Percentiles rank a stretch among this genome's conserved stretches.
phyloP scores from a whole-genome alignment of 2,797 vertebrate species.

The Vultur gryphus region DNA sequence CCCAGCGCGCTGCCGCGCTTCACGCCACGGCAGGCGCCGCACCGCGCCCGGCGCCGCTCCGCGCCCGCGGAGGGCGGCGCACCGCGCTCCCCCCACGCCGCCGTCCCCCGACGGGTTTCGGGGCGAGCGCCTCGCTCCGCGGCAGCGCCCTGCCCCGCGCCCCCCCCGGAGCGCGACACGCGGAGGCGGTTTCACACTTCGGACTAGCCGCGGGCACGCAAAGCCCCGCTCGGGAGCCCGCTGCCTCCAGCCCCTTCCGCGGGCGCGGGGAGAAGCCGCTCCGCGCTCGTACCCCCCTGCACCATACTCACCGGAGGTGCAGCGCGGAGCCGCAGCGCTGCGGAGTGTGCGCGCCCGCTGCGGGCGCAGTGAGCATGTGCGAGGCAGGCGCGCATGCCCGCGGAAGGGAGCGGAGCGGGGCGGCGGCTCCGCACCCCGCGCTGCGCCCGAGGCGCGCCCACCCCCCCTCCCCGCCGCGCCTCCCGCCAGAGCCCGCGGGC shows the following conservation, averaged over 20 bases:
- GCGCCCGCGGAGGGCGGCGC: background rate
- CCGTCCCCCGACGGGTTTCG: background rate
- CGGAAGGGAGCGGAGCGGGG: background rate
- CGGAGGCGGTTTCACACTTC: background rate
- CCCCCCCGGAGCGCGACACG: background rate
- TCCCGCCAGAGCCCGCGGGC: background rate
- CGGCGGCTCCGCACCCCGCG: constrained; percentile 23
- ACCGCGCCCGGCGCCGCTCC: background rate
- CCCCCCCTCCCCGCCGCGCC: background rate
- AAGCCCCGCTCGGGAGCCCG: too few species aligned
- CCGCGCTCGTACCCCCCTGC: background rate
- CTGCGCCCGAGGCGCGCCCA: constrained; percentile 16
- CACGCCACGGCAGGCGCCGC: background rate
- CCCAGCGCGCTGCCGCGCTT: background rate
- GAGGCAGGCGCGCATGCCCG: constrained; percentile 38
- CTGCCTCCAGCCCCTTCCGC: background rate
- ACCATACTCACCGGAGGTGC: background rate
- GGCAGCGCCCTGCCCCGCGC: background rate
- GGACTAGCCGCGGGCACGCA: background rate
- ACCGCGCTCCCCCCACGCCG: background rate
- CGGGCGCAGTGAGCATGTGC: constrained; percentile 59
- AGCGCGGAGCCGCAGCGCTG: background rate
- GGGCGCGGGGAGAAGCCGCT: background rate
- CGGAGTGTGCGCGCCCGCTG: constrained; percentile 39
- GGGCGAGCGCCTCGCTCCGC: background rate